Evolutionary conservation across 2,797 vertebrate genomes (phyloP).

Genomic region (Leptoclinus maculatus): DNA sequence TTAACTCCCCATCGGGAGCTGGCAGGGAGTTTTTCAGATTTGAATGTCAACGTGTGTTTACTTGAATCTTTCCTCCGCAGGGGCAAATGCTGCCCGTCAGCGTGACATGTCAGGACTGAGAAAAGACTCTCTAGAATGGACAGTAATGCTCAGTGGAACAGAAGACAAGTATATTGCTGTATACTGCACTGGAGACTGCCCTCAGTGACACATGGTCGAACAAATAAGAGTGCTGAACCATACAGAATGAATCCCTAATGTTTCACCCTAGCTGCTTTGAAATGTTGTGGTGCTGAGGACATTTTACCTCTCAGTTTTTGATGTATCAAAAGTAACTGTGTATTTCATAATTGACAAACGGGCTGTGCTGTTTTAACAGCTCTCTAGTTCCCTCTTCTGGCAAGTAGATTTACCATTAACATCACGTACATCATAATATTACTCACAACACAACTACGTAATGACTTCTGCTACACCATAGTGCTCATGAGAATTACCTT

Average conservation of each 20-base stretch:
- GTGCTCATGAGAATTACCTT: neutral
- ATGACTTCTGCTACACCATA: neutral
- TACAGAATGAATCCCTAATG: neutral
- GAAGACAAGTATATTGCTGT: slow-evolving; percentile 6
- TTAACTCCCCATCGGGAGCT: slow-evolving; percentile 57
- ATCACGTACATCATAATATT: neutral
- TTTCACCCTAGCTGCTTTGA: slow-evolving; percentile 1
- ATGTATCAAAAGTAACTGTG: neutral
- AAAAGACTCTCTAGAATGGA: slow-evolving; percentile 4
- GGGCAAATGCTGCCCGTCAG: slow-evolving; percentile 33
- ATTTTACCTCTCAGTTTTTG: neutral
- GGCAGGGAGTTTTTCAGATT: slow-evolving; percentile 48
- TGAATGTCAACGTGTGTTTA: slow-evolving; percentile 58
- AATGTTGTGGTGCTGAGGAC: neutral
- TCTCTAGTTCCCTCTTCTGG: slow-evolving; percentile 83
- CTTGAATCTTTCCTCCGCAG: slow-evolving; percentile 32
- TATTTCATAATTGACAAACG: slow-evolving; percentile 26
- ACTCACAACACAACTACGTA: neutral
- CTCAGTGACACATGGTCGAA: slow-evolving; percentile 1
- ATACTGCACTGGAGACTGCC: neutral
- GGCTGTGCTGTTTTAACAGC: slow-evolving; percentile 34
- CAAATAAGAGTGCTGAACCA: neutral
- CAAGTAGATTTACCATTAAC: slow-evolving; percentile 24
- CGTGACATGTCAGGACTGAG: slow-evolving; percentile 25
- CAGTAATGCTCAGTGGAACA: slow-evolving; percentile 26